A percentile compares a stretch with the other conserved stretches of the same genome.
Conservation (phyloP, 2,113 vertebrate genomes). For the Catharus fuscescens region DNA sequence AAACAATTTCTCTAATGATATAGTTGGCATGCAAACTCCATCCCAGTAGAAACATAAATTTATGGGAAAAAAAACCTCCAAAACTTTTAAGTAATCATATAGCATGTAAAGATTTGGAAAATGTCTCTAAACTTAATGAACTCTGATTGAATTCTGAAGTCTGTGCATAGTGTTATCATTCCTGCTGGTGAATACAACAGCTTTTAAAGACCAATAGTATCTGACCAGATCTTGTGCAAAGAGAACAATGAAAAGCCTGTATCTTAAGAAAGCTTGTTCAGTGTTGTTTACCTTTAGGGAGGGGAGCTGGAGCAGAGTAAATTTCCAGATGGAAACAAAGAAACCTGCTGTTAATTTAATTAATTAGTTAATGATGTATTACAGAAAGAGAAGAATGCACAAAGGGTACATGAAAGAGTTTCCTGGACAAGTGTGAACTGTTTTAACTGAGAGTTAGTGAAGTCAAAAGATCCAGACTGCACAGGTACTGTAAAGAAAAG, state of each 20-base stretch:
- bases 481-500: not conserved
- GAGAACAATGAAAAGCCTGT: not conserved
- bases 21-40: accelerated
- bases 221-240: not conserved
- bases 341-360: not conserved
- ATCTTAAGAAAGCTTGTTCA: not conserved
- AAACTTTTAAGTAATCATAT: not conserved
- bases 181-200: not conserved
- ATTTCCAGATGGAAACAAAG: not conserved
- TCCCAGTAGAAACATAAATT: not conserved
- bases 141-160: not conserved
- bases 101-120: not conserved
- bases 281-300: slow-evolving; percentile 9
- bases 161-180: not conserved
- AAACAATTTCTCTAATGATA: not conserved
- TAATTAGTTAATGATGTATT: not conserved
- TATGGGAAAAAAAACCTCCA: not conserved
- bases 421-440: not conserved
- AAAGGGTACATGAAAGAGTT: not conserved
- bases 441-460: not conserved
- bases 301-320: not conserved
- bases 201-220: not conserved
- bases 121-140: not conserved
- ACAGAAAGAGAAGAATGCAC: not conserved
- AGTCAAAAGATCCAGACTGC: not conserved